These are phyloP conservation scores for Drosophila hydei DNA, from an alignment of 1,140 invertebrate species.

Conservation along the genomic window DNA sequence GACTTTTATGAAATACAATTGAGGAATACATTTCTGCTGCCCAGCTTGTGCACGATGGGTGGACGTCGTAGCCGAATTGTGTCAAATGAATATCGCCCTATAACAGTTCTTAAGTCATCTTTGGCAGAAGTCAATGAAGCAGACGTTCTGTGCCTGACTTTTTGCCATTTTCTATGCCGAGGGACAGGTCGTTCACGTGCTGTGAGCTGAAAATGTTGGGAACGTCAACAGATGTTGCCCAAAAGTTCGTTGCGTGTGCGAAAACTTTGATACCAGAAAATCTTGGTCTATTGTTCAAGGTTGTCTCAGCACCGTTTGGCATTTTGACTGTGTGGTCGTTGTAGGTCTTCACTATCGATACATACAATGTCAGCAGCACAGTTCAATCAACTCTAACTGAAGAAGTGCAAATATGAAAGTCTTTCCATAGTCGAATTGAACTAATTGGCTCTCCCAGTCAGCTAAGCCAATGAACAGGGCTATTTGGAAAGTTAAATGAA, in stretches of 20 bases:
- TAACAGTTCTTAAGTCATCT: slow-evolving; percentile 47
- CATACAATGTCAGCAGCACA: not conserved
- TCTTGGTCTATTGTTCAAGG: slow-evolving; percentile 34
- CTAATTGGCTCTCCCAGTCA: not conserved
- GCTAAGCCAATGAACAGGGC: not conserved
- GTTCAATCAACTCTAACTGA: not conserved
- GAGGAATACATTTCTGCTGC: not conserved
- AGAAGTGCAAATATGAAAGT: not conserved
- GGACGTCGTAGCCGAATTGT: not conserved
- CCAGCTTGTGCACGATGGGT: not conserved
- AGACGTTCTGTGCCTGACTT: slow-evolving; percentile 34
- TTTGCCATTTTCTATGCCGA: not conserved
- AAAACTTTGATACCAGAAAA: slow-evolving; percentile 43
- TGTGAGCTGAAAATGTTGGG: not conserved
- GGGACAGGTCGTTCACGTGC: slow-evolving; percentile 1
- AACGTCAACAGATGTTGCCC: slow-evolving; percentile 28
- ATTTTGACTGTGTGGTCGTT: slow-evolving; percentile 20
- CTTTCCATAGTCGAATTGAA: not conserved
- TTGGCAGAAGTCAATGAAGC: slow-evolving; percentile 52
- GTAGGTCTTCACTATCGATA: not conserved
- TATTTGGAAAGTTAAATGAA: too few relatives aligned
- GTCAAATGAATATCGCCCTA: slow-evolving; percentile 29
- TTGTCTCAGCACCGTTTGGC: slow-evolving; percentile 8
- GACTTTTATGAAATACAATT: slow-evolving; percentile 1
- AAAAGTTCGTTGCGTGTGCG: slow-evolving; percentile 51